phyloP scores from a whole-genome alignment of 2,797 vertebrate species.

The Cichlasoma orientale region DNA sequence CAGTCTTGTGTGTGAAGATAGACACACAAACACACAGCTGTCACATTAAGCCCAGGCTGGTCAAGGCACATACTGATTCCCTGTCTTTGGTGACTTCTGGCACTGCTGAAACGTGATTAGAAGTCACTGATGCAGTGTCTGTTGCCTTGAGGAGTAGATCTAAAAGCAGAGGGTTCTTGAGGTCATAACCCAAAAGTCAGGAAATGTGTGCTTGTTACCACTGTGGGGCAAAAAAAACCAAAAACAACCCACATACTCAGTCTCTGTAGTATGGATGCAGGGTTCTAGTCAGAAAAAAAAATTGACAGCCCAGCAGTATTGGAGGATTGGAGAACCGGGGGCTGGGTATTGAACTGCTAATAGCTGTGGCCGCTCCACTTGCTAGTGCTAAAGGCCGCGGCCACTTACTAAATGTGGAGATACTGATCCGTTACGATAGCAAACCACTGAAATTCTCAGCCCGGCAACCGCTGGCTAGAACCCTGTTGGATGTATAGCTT shows the following conservation, averaged over 20 bases:
- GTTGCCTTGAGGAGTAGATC: not conserved
- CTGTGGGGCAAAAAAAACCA: not conserved
- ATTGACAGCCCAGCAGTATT: no score
- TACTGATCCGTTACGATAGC: no score
- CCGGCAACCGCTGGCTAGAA: no score
- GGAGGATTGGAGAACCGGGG: no score
- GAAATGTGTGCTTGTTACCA: not conserved
- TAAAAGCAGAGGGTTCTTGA: not conserved
- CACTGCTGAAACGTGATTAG: constrained; percentile 22
- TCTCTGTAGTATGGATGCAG: not conserved
- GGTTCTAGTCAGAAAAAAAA: no score
- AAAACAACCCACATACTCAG: not conserved
- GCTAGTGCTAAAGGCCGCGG: no score
- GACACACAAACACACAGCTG: constrained; percentile 13
- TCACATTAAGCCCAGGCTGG: not conserved
- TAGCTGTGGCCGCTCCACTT: no score
- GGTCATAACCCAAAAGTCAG: not conserved
- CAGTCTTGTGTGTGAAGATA: not conserved
- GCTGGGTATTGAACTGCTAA: no score
- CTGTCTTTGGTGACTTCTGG: constrained; percentile 21
- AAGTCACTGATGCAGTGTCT: constrained; percentile 24
- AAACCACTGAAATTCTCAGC: no score
- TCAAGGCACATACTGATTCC: constrained; percentile 8
- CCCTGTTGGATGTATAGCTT: not conserved
- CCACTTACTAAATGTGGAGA: no score